Evolutionary conservation across 2,888 invertebrate species (phyloP).

Genomic region (Drosophila paracracens): DNA sequence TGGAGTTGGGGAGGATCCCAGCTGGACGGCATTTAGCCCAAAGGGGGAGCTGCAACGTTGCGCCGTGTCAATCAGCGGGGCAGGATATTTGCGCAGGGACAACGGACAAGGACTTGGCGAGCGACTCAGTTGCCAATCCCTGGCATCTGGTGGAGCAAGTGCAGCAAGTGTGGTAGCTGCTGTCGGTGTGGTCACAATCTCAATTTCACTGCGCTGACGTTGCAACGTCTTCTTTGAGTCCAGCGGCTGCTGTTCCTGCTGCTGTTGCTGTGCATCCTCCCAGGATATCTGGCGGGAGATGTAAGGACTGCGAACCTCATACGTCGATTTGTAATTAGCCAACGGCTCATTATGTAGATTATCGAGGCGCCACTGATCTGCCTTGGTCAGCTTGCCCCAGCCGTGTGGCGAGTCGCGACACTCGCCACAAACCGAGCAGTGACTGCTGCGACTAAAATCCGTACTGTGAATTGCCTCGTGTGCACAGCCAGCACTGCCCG

Average conservation of each 20-base stretch:
- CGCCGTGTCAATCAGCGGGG: constrained; percentile 72
- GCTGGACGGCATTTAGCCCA: constrained; percentile 71
- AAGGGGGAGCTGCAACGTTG: constrained; percentile 76
- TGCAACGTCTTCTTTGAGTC: constrained; percentile 37
- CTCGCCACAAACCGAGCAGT: constrained; percentile 63
- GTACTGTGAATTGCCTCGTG: constrained; percentile 17
- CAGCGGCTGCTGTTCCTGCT: constrained; percentile 6
- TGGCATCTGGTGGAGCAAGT: constrained; percentile 1
- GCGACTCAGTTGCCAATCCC: constrained; percentile 57
- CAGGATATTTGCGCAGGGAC: constrained; percentile 71
- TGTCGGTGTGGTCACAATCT: constrained; percentile 58
- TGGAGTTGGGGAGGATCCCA: constrained; percentile 24
- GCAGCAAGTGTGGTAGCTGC: neutral
- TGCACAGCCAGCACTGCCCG: constrained; percentile 4
- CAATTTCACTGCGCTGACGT: constrained; percentile 64
- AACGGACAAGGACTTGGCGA: constrained; percentile 53
- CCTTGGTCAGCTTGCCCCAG: constrained; percentile 69
- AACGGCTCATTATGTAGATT: constrained; percentile 69
- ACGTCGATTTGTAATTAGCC: constrained; percentile 80
- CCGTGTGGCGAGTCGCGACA: constrained; percentile 61
- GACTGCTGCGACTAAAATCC: constrained; percentile 26
- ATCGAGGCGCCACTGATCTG: constrained; percentile 74
- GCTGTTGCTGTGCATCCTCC: constrained; percentile 66
- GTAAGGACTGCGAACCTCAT: constrained; percentile 81
- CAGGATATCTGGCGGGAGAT: constrained; percentile 80